phyloP scores from a whole-genome alignment of 2,113 vertebrate species.

The Nothoprocta perdicaria region DNA sequence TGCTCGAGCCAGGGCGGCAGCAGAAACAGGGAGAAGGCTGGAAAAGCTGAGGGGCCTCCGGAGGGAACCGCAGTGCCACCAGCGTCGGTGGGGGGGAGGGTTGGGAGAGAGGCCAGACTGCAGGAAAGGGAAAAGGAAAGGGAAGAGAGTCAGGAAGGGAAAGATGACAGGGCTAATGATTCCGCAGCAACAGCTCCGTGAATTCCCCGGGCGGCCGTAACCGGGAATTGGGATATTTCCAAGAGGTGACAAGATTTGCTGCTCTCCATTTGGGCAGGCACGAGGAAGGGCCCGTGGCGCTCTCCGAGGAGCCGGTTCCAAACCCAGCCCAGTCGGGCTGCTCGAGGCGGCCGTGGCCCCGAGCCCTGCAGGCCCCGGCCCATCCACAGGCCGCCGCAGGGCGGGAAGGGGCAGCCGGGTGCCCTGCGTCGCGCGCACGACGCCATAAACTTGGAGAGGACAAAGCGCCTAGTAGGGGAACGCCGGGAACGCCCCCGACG shows the following conservation, averaged over 20 bases:
- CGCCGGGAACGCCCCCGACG: conserved; percentile 25
- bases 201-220: neutral
- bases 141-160: neutral
- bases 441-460: conserved; percentile 54
- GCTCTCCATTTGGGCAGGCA: neutral
- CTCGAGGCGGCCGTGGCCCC: neutral
- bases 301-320: neutral
- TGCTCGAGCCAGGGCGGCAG: too few relatives aligned
- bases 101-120: neutral
- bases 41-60: too few relatives aligned
- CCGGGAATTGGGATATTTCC: neutral
- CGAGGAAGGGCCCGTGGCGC: accelerated
- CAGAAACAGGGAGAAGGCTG: neutral
- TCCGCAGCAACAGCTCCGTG: neutral
- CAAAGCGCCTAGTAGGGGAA: conserved; percentile 62
- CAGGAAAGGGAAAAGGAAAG: neutral
- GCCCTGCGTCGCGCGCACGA: neutral
- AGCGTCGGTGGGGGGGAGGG: neutral
- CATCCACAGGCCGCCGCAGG: neutral
- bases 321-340: neutral
- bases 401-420: neutral
- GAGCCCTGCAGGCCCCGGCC: too few relatives aligned
- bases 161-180: neutral
- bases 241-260: neutral
- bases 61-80: too few relatives aligned